These are phyloP conservation scores for Palythoa heliodiscus DNA, from an alignment of 92 coral and sea anemone species.

Conservation along the genomic window DNA sequence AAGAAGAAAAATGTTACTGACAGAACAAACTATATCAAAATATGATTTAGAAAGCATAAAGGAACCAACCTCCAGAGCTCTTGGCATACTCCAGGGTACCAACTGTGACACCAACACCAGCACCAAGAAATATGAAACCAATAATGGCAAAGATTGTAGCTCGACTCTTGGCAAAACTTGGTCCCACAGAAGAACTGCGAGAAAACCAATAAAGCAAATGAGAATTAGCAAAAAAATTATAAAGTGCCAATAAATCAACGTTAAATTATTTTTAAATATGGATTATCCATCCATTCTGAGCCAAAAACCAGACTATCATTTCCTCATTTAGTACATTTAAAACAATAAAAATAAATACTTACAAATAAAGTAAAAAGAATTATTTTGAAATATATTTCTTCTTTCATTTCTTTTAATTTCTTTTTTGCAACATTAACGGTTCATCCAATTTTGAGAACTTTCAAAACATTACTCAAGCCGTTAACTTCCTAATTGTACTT, in stretches of 20 bases:
- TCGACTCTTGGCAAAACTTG: slow-evolving; percentile 87
- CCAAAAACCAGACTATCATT: too few relatives aligned
- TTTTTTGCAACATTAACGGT: too few relatives aligned
- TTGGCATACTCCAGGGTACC: slow-evolving; percentile 72
- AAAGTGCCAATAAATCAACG: neutral
- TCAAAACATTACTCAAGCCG: too few relatives aligned
- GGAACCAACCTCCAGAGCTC: slow-evolving; percentile 65
- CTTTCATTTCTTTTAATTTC: too few relatives aligned
- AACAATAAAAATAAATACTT: too few relatives aligned
- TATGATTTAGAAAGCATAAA: neutral
- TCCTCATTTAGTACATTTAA: neutral
- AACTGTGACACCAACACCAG: slow-evolving; percentile 94
- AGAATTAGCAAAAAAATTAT: neutral
- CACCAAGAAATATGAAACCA: slow-evolving; percentile 91
- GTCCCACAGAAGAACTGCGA: slow-evolving; percentile 93
- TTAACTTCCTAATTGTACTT: too few relatives aligned
- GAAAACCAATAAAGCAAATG: slow-evolving; percentile 1
- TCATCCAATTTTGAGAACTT: too few relatives aligned
- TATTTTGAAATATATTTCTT: too few relatives aligned
- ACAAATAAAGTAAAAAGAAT: too few relatives aligned
- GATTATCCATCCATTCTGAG: too few relatives aligned
- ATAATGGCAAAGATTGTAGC: slow-evolving; percentile 92
- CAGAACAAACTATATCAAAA: neutral
- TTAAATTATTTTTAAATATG: too few relatives aligned
- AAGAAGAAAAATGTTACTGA: too few relatives aligned